Evolutionary conservation across 2,888 invertebrate species (phyloP).

Genomic region (Cyrtodaria siliqua): DNA sequence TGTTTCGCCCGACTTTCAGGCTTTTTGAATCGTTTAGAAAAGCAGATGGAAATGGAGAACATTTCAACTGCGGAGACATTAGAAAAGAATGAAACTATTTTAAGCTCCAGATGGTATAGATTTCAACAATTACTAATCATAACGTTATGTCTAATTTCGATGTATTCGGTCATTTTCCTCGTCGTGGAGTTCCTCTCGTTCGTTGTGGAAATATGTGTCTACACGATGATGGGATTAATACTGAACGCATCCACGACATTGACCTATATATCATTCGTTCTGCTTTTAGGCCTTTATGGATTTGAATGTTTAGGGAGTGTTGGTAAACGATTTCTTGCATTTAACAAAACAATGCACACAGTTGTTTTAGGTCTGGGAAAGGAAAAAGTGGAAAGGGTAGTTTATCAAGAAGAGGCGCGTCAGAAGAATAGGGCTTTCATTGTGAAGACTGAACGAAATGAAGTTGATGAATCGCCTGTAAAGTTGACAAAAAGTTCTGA

Average conservation of each 20-base stretch:
- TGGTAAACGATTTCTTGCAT: constrained; percentile 77
- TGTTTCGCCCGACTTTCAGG: constrained; percentile 9
- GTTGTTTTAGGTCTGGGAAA: constrained; percentile 67
- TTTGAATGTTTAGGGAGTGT: constrained; percentile 80
- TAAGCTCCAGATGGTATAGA: constrained; percentile 28
- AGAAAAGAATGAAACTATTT: constrained; percentile 43
- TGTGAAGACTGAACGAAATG: constrained; percentile 63
- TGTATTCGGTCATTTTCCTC: constrained; percentile 76
- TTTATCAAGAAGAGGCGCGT: constrained; percentile 17
- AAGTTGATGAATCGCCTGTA: constrained; percentile 48
- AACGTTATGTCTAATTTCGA: constrained; percentile 69
- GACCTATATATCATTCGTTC: constrained; percentile 77
- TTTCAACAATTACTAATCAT: constrained; percentile 65
- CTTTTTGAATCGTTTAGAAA: constrained; percentile 19
- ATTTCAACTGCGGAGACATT: constrained; percentile 54
- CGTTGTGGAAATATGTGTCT: constrained; percentile 79
- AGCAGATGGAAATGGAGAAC: constrained; percentile 34
- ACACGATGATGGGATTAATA: constrained; percentile 81
- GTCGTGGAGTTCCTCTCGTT: constrained; percentile 80
- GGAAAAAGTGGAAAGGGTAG: constrained; percentile 39
- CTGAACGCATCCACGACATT: constrained; percentile 78
- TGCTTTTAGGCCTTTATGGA: constrained; percentile 78
- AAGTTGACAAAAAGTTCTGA: constrained; percentile 16
- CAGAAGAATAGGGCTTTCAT: constrained; percentile 80
- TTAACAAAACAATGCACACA: constrained; percentile 76